Conservation (phyloP, 2,797 vertebrate species). For the Poecile montanus region DNA sequence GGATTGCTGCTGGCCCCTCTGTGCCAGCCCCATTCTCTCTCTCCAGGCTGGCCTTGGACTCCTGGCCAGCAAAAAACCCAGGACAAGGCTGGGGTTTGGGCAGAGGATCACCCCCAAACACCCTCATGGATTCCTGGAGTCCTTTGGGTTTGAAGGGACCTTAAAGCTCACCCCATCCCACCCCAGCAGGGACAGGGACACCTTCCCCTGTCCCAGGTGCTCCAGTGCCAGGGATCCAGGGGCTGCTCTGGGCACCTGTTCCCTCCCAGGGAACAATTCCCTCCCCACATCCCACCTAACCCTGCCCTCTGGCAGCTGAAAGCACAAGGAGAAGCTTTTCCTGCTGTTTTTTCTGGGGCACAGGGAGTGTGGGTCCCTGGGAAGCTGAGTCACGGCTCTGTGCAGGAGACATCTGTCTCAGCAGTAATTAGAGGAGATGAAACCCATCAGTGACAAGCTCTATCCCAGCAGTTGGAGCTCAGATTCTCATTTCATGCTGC, state of each 20-base stretch:
- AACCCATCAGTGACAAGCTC: not conserved
- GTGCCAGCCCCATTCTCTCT: not conserved
- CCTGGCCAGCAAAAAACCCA: not conserved
- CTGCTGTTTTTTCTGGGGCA: not conserved
- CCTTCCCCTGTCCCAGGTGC: not conserved
- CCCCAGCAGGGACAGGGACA: not conserved
- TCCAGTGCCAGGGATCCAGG: not conserved
- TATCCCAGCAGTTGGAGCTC: not conserved
- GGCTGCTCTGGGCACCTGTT: not conserved
- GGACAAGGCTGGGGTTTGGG: not conserved
- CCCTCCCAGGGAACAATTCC: not conserved
- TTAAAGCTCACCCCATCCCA: accelerated
- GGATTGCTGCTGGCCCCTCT: not conserved
- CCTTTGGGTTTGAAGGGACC: not conserved
- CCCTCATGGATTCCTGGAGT: not conserved
- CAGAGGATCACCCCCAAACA: not conserved
- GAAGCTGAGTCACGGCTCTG: slow-evolving; percentile 11
- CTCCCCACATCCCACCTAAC: accelerated
- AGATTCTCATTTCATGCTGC: slow-evolving; percentile 39
- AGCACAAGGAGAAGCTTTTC: not conserved
- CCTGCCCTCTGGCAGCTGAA: not conserved
- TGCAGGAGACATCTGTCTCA: not conserved
- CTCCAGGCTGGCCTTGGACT: not conserved
- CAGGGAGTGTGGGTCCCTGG: not conserved
- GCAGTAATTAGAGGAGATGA: not conserved